Evolutionary conservation across 2,888 invertebrate species (phyloP), one percentile per base, ranked within the genome.

Genomic region (Drosophila conformis): DNA sequence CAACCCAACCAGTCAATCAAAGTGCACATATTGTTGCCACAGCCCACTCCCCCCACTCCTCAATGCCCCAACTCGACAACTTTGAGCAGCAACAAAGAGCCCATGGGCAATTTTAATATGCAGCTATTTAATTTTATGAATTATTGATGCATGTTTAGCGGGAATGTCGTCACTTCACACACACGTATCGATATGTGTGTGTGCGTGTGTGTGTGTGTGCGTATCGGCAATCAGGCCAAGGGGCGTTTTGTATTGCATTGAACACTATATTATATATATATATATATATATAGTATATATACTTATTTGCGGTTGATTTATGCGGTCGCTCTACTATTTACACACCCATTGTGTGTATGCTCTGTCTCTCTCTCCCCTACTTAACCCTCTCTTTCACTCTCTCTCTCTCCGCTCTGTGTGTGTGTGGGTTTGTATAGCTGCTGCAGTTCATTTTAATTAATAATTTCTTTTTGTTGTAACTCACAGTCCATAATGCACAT

Each of bases 291-390:
- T 53, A 54, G 48, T 40, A 38, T 51, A 35, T 52, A 40, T 46
- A 60, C 67, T 73, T 82, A 76, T 79, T 75, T 87, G 87, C 69
- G 89, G 87, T 79, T 87, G 89, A 88, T 87, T 87, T 89, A 87
- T 87, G 87, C 73, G 87, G 89, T 88, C 81, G 78, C 76, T 83
- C 79, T 70, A 31, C 57, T 57, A 87, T 79, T 86, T 83, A 70
- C 76, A 83, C 59, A 72, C 76, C 71, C 62, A 73, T 69, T 66
- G 62, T 38, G 36, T 59, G 49, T 46, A 15, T 68, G 8, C 21
- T 46, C 2, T 7, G 7, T 7, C 15, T 46, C 46, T 42, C 11
- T 13, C 11, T 33, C 11, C 13, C 0, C 4, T 7, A 40, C 4
- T 1, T 2, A 4, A 15, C 0, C 13, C 1, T 21, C 13, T 21